Conservation (phyloP, 2,797 vertebrate genomes). For the Leptatherina wallacei region DNA sequence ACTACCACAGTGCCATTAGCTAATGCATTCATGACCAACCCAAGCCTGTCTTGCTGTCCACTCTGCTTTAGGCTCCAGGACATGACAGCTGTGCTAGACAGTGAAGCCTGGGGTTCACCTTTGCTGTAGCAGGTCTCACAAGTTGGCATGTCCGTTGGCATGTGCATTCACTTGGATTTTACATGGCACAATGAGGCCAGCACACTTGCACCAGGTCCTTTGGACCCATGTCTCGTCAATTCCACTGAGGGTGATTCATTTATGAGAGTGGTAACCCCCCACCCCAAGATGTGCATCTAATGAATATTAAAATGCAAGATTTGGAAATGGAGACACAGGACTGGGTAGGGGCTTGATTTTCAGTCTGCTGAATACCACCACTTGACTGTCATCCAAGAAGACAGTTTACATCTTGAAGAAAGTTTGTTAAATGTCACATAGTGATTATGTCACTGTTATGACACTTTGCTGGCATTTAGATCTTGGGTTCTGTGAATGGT, state of each 20-base stretch:
- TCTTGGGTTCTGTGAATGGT: constrained; percentile 39
- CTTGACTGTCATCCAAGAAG: constrained; percentile 48
- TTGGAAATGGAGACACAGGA: constrained; percentile 35
- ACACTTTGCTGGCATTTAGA: constrained; percentile 63
- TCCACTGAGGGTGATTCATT: constrained; percentile 45
- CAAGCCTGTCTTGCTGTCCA: constrained; percentile 24
- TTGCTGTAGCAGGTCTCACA: constrained; percentile 47
- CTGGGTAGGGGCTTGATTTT: constrained; percentile 19
- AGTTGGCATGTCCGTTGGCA: constrained; percentile 36
- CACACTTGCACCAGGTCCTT: constrained; percentile 22
- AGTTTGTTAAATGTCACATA: constrained; percentile 65
- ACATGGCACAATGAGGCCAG: constrained; percentile 67
- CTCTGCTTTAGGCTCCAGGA: constrained; percentile 30
- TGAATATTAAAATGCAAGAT: constrained; percentile 48
- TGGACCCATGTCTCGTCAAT: constrained; percentile 19
- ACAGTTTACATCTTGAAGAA: constrained; percentile 56
- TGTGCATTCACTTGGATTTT: constrained; percentile 34
- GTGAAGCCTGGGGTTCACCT: constrained; percentile 53
- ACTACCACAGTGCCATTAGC: constrained; percentile 43
- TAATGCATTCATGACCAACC: constrained; percentile 42
- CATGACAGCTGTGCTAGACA: constrained; percentile 57
- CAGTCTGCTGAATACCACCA: neutral
- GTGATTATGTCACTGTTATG: constrained; percentile 40
- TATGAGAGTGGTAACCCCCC: constrained; percentile 22
- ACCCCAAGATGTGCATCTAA: constrained; percentile 19